These are phyloP conservation scores for Drosophila lacteicornis DNA, from an alignment of 1,140 invertebrate genomes.

Conservation along the genomic window DNA sequence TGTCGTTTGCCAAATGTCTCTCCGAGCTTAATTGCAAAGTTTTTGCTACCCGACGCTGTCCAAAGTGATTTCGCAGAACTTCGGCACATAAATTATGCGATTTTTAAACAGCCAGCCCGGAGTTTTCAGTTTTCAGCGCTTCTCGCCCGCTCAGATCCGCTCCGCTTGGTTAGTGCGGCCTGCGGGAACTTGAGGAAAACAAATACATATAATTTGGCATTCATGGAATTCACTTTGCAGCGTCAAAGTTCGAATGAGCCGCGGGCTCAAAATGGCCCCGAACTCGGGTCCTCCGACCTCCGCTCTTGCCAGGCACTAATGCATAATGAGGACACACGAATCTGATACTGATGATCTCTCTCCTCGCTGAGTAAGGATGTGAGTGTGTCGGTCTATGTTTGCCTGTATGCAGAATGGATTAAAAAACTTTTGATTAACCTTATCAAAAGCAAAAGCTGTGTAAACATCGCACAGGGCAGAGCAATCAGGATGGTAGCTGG, in stretches of 20 bases:
- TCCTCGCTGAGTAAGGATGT: background rate
- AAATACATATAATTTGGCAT: slow-evolving; percentile 81
- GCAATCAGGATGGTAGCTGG: slow-evolving; percentile 62
- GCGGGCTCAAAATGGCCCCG: slow-evolving; percentile 62
- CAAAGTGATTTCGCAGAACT: slow-evolving; percentile 79
- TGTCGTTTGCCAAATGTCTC: slow-evolving; percentile 71
- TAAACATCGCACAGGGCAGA: slow-evolving; percentile 72
- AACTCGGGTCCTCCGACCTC: slow-evolving; percentile 7
- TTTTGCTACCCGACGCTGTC: slow-evolving; percentile 55
- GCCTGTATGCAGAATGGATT: slow-evolving; percentile 83
- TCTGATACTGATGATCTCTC: slow-evolving; percentile 63
- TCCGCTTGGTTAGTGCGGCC: slow-evolving; percentile 23
- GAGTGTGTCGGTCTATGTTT: slow-evolving; percentile 66
- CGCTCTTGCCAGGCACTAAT: slow-evolving; percentile 33
- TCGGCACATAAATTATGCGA: slow-evolving; percentile 78
- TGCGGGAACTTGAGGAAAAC: slow-evolving; percentile 58
- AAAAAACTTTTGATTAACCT: slow-evolving; percentile 85
- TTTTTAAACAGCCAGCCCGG: slow-evolving; percentile 57
- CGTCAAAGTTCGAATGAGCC: slow-evolving; percentile 68
- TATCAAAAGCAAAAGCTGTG: slow-evolving; percentile 83
- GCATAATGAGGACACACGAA: slow-evolving; percentile 80
- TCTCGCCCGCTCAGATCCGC: too few species aligned
- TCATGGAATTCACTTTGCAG: slow-evolving; percentile 81
- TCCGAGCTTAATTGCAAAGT: slow-evolving; percentile 77
- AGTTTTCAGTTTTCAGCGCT: background rate